phyloP scores from a whole-genome alignment of 2,113 vertebrate species.

The Formicarius rufipectus region DNA sequence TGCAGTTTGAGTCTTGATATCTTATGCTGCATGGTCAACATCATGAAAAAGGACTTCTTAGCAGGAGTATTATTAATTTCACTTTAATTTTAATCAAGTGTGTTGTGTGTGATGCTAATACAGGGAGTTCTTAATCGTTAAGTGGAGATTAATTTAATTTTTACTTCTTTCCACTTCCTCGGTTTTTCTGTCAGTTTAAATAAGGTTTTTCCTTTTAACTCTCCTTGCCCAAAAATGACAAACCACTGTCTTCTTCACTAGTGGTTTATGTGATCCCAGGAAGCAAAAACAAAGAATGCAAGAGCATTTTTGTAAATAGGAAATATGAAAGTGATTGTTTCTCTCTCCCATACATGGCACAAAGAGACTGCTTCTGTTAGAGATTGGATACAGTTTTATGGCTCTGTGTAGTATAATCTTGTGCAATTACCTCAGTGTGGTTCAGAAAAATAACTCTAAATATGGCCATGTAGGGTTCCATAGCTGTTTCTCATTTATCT shows the following conservation, averaged over 20 bases:
- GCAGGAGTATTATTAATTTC: background rate
- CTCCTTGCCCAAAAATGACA: background rate
- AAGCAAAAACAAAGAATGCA: background rate
- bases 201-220: background rate
- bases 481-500: conserved; percentile 19
- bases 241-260: background rate
- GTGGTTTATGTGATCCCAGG: conserved; percentile 23
- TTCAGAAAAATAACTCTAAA: conserved; percentile 48
- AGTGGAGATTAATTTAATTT: background rate
- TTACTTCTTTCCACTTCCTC: background rate
- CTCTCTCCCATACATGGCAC: background rate
- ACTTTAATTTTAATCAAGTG: background rate
- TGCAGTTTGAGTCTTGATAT: background rate
- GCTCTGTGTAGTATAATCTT: background rate
- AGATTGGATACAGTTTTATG: conserved; percentile 18
- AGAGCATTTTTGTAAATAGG: background rate
- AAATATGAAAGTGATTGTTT: background rate
- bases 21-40: background rate
- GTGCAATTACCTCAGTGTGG: conserved; percentile 43
- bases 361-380: conserved; percentile 6
- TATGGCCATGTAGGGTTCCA: background rate
- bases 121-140: background rate
- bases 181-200: conserved; percentile 15
- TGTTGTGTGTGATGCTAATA: background rate
- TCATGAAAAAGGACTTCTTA: background rate